Evolutionary conservation across 2,113 vertebrate genomes (phyloP).

Genomic region (Corythornis madagascariensis): DNA sequence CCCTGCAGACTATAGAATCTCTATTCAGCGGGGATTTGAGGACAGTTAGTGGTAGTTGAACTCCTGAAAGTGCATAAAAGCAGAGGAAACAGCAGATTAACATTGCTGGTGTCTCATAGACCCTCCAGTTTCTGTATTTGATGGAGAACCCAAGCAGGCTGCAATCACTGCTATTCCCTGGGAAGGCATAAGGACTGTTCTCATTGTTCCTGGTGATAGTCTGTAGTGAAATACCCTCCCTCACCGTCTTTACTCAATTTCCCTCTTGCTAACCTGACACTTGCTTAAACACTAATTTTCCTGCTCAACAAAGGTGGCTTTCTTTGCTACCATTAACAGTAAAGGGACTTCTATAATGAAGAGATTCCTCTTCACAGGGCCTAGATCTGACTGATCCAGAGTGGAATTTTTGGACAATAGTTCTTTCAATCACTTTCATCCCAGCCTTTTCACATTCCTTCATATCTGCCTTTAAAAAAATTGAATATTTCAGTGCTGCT

Average conservation of each 20-base stretch:
- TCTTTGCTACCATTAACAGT: neutral
- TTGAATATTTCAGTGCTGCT: neutral
- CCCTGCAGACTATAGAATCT: neutral
- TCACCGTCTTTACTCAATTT: neutral
- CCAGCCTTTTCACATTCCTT: neutral
- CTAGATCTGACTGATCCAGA: neutral
- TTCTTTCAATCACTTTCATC: constrained; percentile 27
- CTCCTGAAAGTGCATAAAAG: neutral
- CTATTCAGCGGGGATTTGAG: neutral
- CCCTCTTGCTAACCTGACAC: neutral
- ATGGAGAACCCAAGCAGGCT: neutral
- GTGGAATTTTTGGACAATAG: neutral
- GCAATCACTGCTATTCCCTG: neutral
- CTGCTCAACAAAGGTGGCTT: neutral
- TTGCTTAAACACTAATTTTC: neutral
- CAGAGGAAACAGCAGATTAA: neutral
- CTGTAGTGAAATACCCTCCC: neutral
- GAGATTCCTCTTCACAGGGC: neutral
- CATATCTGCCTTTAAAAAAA: constrained; percentile 30
- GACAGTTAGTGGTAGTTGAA: neutral
- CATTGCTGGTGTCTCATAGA: neutral
- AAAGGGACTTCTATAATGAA: neutral
- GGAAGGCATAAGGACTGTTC: neutral
- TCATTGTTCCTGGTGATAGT: neutral
- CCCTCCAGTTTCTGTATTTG: neutral